A percentile compares a stretch with the other conserved stretches of the same genome.
phyloP scores from a whole-genome alignment of 2,888 invertebrate genomes.

The Chorisops tibialis region DNA sequence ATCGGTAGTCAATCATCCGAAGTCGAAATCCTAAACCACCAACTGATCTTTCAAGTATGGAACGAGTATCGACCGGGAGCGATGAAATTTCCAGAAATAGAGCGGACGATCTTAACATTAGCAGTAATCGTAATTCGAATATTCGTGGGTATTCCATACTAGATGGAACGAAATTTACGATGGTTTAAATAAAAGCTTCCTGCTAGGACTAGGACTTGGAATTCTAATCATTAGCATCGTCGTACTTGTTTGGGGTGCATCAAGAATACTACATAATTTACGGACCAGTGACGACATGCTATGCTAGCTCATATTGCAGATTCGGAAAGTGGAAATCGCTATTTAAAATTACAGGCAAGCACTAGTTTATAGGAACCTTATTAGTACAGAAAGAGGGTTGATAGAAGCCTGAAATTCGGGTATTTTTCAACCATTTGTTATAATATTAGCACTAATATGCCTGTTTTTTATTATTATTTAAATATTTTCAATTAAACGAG shows the following conservation, averaged over 20 bases:
- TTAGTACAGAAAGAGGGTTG: no score
- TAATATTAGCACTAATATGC: conserved; percentile 9
- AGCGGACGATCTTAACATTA: not conserved
- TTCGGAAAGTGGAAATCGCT: conserved; percentile 53
- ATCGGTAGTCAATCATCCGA: not conserved
- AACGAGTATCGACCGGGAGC: conserved; percentile 22
- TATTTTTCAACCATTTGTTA: conserved; percentile 3
- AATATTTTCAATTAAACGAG: not conserved
- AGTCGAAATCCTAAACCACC: not conserved
- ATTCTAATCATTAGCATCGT: conserved; percentile 52
- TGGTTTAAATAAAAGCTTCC: conserved; percentile 47
- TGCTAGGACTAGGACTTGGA: conserved; percentile 49
- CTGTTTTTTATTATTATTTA: not conserved
- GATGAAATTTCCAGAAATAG: conserved; percentile 11
- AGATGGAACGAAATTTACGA: conserved; percentile 36
- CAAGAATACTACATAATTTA: conserved; percentile 57
- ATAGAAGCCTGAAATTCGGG: not conserved
- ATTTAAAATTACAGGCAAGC: conserved; percentile 78
- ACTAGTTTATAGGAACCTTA: conserved; percentile 58
- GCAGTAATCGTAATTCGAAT: not conserved
- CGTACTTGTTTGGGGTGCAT: conserved; percentile 61
- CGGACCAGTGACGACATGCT: conserved; percentile 61
- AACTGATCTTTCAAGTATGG: conserved; percentile 25
- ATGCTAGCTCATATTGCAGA: conserved; percentile 59
- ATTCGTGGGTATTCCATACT: not conserved